phyloP scores from a whole-genome alignment of 2,888 invertebrate genomes.

The Itoplectis maculator region DNA sequence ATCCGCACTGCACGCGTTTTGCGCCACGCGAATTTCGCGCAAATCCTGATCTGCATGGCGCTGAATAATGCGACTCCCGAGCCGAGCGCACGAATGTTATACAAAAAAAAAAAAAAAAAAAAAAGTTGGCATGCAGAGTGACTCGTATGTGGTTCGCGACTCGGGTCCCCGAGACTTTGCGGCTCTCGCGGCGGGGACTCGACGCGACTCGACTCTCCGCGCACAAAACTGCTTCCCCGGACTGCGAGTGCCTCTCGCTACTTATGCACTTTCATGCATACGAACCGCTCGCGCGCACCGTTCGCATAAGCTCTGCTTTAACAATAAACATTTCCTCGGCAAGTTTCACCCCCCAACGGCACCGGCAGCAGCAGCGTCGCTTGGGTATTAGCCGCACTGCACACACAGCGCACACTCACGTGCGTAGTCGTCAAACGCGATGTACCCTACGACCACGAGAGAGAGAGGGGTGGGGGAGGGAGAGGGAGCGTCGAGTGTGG shows the following conservation, averaged over 20 bases:
- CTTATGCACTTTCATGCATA: slow-evolving; percentile 42
- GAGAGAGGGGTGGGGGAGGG: no score
- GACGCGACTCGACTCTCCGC: slow-evolving; percentile 10
- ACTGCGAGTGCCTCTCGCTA: slow-evolving; percentile 24
- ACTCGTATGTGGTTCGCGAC: slow-evolving; percentile 37
- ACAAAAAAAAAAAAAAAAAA: not conserved
- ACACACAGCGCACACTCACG: not conserved
- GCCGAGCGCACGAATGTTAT: not conserved
- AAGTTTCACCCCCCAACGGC: slow-evolving; percentile 1
- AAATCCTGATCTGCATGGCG: not conserved
- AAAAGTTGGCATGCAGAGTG: not conserved
- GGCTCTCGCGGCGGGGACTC: no score
- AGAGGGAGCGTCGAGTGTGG: not conserved
- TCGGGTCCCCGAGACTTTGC: slow-evolving; percentile 22
- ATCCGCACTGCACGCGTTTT: no score
- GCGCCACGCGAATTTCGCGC: not conserved
- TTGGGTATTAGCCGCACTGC: slow-evolving; percentile 1
- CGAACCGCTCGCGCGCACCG: not conserved
- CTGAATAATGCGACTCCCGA: not conserved
- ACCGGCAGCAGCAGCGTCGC: no score
- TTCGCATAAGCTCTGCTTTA: slow-evolving; percentile 20
- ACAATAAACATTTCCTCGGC: slow-evolving; percentile 39
- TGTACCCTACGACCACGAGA: slow-evolving; percentile 5
- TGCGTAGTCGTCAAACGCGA: slow-evolving; percentile 21
- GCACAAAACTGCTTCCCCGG: slow-evolving; percentile 25